Base-by-base conservation (phyloP, 1,140 invertebrate species). In the Platorchestia sp. region DNA sequence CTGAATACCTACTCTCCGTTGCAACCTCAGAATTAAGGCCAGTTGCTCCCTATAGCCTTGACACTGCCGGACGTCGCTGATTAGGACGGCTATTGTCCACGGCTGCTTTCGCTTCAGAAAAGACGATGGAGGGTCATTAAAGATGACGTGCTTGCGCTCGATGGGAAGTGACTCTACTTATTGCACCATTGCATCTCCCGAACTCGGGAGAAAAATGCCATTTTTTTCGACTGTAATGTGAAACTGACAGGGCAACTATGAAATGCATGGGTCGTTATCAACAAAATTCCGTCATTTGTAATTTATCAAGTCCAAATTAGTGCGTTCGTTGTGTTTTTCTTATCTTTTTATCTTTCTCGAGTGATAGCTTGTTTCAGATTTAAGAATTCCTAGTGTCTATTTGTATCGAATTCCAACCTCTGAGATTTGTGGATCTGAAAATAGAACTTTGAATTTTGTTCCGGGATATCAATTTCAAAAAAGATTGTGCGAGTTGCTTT, bases 1-100 rank as follows among this genome's bases (percentile, higher is more conserved):
- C 59, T 75, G 59, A 75, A 22, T 10, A 75, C 36, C 59, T 27
- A 3, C 59, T 75, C 14, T 75, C 27, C 59, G 7, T 75, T 10
- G 36, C 59, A 75, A 27, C 27, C 14, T 27, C 27, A 27, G 59
- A 75, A 10, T 75, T 75, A n/a, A n/a, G 14, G 27, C 59, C 27
- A 36, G 36, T 75, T 10, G 36, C 59, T 3, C 59, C 1, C 59
- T 36, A 75, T 75, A 22, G 10, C 59, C 27, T 3, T 75, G 59
- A 75, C 59, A 75, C 14, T 75, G 59, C 59, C 27, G 43, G 87
- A 44, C 87, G 0, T 89, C 22, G 22, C 87, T 89, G 43, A 44
- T 89, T 89, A 89, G 87, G 87, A 89, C 36, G 43, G 87, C 87
- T 27, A 42, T 43, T 89, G 87, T 89, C 42, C 87, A 89, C 16